Evolutionary conservation across 2,113 vertebrate genomes (phyloP), one percentile per base, ranked within the genome.

Genomic region (cat (Felis catus)): DNA sequence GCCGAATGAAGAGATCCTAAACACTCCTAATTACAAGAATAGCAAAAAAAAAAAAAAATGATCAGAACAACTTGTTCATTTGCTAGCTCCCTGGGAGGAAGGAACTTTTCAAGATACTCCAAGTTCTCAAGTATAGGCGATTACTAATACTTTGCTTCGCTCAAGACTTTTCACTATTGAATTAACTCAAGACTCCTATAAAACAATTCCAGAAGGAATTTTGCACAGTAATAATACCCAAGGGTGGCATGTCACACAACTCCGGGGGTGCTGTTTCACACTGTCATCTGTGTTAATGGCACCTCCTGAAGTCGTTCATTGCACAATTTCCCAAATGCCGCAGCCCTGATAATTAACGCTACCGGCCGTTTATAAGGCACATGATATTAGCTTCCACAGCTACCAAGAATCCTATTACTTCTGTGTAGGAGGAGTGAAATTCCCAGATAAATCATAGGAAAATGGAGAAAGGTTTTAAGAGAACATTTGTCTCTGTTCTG

Each of bases 121-220:
- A 31, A 79, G 45, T 91, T 96, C 51, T 91, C 33, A 8, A 86
- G 73, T 33, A 73, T 21, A 41, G 23, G 19, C 15, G 29, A 87
- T 71, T 73, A 85, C 39, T 82, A 65, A 81, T 65, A 39, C 23
- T 65, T 96, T 29, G 63, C 36, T 83, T 94, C 55, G 39, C 76
- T 89, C 6, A 85, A 87, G 36, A 29, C 31, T 93, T 97, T 88
- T 84, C 36, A n/a, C 74, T 79, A 87, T 48, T 81, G 79, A 55
- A 80, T 92, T 63, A 70, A 80, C 25, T 74, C 21, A 79, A 85
- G 55, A 74, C 45, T 25, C 29, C 45, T 36, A 3, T 74, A 70
- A 86, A 33, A 53, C 4, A 71, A 80, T 89, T 73, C 48, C 36
- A 36, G 36, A 82, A 93, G 23, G 61, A 91, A 94, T 39, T 65